Evolutionary conservation across 2,113 vertebrate genomes (phyloP).

Genomic region (Tympanuchus pallidicinctus): DNA sequence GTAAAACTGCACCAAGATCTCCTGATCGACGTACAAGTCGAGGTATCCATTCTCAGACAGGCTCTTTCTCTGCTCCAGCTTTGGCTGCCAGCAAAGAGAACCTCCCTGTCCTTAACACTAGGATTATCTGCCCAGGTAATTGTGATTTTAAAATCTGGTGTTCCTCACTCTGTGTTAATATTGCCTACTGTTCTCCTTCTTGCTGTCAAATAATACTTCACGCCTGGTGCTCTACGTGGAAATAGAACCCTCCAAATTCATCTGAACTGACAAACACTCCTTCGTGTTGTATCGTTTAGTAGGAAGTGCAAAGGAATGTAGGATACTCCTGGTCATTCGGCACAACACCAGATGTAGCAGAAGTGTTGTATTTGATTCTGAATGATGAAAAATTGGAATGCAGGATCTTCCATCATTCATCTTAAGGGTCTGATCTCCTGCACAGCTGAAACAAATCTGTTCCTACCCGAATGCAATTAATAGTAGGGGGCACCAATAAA

Average conservation of each 20-base stretch:
- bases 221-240: background rate
- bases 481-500: background rate
- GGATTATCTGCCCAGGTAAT: constrained; percentile 97
- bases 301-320: background rate
- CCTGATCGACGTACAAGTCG: constrained; percentile 85
- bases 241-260: background rate
- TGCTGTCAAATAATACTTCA: background rate
- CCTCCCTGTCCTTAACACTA: constrained; percentile 96
- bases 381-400: background rate
- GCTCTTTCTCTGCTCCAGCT: constrained; percentile 86
- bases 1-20: constrained; percentile 84
- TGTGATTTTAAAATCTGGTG: background rate
- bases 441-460: background rate
- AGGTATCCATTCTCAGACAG: constrained; percentile 84
- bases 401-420: background rate
- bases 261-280: rapidly evolving
- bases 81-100: constrained; percentile 93
- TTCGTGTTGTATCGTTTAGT: background rate
- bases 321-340: background rate
- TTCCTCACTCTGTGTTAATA: background rate
- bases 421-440: background rate
- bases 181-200: background rate
- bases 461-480: background rate
- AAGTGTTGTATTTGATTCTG: background rate
- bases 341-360: background rate